Percentiles rank a stretch among this genome's conserved stretches.
Evolutionary conservation across 2,888 invertebrate genomes (phyloP).

Genomic region (Ormyrus pomaceus): DNA sequence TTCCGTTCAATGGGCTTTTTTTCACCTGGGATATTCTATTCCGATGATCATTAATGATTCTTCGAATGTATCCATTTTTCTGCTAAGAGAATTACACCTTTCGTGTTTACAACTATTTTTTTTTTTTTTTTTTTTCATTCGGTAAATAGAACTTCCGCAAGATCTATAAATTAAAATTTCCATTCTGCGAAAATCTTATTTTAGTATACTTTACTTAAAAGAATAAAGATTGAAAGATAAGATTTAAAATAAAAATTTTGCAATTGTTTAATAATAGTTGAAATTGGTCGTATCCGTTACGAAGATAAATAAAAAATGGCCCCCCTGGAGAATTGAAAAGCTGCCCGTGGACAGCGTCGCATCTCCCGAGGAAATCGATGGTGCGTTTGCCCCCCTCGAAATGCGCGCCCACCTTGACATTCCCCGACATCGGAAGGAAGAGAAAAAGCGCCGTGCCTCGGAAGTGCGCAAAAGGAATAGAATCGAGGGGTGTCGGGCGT

Average conservation of each 20-base stretch:
- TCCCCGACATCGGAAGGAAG: conserved; percentile 30
- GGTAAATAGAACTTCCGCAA: too few species aligned
- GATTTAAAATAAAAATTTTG: too few species aligned
- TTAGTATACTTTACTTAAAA: too few species aligned
- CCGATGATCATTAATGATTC: conserved; percentile 17
- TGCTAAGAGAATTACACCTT: too few species aligned
- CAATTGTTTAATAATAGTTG: not conserved
- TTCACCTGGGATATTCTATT: conserved; percentile 1
- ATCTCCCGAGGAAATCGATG: conserved; percentile 28
- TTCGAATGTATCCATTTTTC: not conserved
- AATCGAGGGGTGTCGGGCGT: conserved; percentile 20
- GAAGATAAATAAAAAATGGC: not conserved
- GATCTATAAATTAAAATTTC: too few species aligned
- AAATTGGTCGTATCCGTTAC: not conserved
- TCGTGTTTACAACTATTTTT: too few species aligned
- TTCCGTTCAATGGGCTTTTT: conserved; percentile 24
- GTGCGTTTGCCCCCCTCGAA: conserved; percentile 24
- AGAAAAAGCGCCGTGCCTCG: conserved; percentile 27
- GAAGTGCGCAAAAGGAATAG: conserved; percentile 15
- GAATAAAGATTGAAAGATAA: too few species aligned
- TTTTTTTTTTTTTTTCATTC: too few species aligned
- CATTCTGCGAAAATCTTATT: too few species aligned
- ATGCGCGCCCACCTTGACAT: conserved; percentile 48
- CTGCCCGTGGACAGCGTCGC: not conserved
- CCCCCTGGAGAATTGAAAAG: conserved; percentile 19